These are phyloP conservation scores for Chesias legatella DNA, from an alignment of 2,888 invertebrate genomes.

Conservation along the genomic window DNA sequence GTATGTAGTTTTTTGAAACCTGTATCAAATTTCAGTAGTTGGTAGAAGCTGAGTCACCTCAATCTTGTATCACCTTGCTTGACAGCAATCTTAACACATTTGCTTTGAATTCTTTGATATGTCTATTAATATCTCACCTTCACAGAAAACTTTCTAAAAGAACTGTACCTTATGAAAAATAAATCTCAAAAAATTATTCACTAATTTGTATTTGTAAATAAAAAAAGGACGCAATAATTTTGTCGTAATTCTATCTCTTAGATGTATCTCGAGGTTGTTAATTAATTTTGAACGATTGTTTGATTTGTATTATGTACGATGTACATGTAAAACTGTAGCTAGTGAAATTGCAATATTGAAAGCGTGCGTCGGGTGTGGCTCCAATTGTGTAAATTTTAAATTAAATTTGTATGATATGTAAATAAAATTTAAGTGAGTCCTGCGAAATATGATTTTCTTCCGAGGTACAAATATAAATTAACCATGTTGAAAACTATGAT, in stretches of 20 bases:
- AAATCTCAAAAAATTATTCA: slow-evolving; percentile 41
- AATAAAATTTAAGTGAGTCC: slow-evolving; percentile 74
- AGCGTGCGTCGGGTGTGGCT: slow-evolving; percentile 55
- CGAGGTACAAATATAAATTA: slow-evolving; percentile 79
- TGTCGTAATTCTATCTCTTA: slow-evolving; percentile 64
- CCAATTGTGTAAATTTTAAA: slow-evolving; percentile 64
- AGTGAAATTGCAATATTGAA: slow-evolving; percentile 66
- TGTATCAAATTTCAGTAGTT: slow-evolving; percentile 54
- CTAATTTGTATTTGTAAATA: slow-evolving; percentile 57
- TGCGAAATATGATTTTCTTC: slow-evolving; percentile 79
- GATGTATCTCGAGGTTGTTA: slow-evolving; percentile 59
- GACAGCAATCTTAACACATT: slow-evolving; percentile 48
- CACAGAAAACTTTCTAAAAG: slow-evolving; percentile 31
- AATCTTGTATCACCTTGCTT: slow-evolving; percentile 58
- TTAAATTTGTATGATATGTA: slow-evolving; percentile 76
- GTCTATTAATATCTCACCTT: slow-evolving; percentile 37
- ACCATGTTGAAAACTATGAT: slow-evolving; percentile 79
- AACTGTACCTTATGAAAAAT: slow-evolving; percentile 40
- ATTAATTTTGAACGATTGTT: slow-evolving; percentile 52
- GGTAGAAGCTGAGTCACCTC: slow-evolving; percentile 49
- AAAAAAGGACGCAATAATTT: slow-evolving; percentile 70
- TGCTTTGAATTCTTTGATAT: slow-evolving; percentile 52
- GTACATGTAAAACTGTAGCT: slow-evolving; percentile 75
- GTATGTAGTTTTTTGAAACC: slow-evolving; percentile 58
- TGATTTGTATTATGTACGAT: slow-evolving; percentile 36